Evolutionary conservation across 1,140 invertebrate genomes (phyloP).

Genomic region (Pentalonia nigronervosa): DNA sequence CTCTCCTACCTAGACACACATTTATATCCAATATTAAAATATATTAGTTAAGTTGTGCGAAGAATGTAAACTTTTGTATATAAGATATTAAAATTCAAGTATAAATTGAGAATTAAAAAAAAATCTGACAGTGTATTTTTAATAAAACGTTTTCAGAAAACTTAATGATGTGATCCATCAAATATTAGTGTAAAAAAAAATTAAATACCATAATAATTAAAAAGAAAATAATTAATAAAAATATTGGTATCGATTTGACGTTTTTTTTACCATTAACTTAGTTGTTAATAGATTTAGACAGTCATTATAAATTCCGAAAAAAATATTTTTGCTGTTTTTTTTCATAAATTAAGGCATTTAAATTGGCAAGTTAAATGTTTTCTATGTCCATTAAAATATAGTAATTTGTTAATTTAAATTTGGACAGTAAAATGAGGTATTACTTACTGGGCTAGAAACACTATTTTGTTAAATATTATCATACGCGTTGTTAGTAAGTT

Average conservation of each 20-base stretch:
- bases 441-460: not conserved
- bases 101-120: not conserved
- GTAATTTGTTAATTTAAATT: not conserved
- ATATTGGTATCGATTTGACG: not conserved
- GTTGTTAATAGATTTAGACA: not conserved
- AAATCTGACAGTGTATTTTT: not conserved
- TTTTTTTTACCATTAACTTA: not conserved
- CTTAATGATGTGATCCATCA: not conserved
- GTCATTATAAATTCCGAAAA: not conserved
- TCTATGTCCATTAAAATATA: not conserved
- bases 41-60: constrained; percentile 3
- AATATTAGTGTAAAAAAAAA: constrained; percentile 9
- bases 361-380: not conserved
- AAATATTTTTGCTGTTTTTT: not conserved
- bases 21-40: not conserved
- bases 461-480: not conserved
- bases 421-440: not conserved
- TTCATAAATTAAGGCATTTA: not conserved
- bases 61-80: not conserved
- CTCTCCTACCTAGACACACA: not conserved
- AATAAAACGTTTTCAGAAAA: not conserved
- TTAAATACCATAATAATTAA: not conserved
- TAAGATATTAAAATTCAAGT: not conserved
- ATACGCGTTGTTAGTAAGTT: not conserved
- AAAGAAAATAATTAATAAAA: constrained; percentile 36